Percentiles rank a stretch among this genome's conserved stretches.
These are phyloP conservation scores for Eurois occulta DNA, from an alignment of 2,888 invertebrate species.

Conservation along the genomic window DNA sequence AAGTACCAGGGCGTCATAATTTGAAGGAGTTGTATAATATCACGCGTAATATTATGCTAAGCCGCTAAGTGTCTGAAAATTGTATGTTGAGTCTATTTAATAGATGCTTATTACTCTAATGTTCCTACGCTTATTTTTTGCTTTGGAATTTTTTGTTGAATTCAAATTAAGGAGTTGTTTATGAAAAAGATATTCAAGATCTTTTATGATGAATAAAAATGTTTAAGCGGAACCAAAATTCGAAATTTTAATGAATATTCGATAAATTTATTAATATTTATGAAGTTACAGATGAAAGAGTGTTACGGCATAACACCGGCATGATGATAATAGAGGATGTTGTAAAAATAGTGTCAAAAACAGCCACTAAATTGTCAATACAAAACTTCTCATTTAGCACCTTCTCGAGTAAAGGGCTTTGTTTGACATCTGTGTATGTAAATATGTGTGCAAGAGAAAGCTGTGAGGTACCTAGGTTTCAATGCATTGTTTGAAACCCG, in stretches of 20 bases:
- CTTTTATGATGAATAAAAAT: not conserved
- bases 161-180: slow-evolving; percentile 46
- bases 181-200: slow-evolving; percentile 55
- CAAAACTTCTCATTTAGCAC: slow-evolving; percentile 57
- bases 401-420: slow-evolving; percentile 65
- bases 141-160: slow-evolving; percentile 26
- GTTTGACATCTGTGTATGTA: slow-evolving; percentile 56
- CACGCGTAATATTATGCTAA: slow-evolving; percentile 23
- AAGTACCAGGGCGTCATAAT: slow-evolving; percentile 31
- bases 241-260: not conserved
- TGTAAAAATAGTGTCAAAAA: slow-evolving; percentile 6
- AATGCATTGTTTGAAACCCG: slow-evolving; percentile 70
- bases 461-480: slow-evolving; percentile 70
- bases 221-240: not conserved
- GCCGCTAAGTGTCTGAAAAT: slow-evolving; percentile 20
- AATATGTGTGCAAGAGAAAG: slow-evolving; percentile 76
- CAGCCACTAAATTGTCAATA: slow-evolving; percentile 42
- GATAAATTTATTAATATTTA: not conserved
- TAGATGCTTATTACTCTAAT: slow-evolving; percentile 46
- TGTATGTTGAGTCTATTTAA: slow-evolving; percentile 38
- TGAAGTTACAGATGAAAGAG: too few species aligned
- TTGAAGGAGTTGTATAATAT: slow-evolving; percentile 10
- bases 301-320: slow-evolving; percentile 2
- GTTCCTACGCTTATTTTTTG: slow-evolving; percentile 36
- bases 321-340: not conserved